These are phyloP conservation scores for Apodemus agrarius DNA, from an alignment of 2,797 vertebrate genomes.

Conservation along the genomic window DNA sequence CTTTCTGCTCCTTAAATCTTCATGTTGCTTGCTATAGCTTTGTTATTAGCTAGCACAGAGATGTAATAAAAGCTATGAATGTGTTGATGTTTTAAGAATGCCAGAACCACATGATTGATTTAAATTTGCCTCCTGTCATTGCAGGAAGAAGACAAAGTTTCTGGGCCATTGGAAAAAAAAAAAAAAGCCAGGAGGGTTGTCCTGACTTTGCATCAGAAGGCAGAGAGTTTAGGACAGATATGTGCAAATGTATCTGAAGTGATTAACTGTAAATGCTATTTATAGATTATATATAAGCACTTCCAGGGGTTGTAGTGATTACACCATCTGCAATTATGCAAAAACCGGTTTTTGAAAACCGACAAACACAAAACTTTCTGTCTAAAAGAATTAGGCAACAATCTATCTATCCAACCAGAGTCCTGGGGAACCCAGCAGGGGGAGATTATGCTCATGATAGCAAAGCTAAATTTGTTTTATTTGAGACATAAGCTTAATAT, in stretches of 20 bases:
- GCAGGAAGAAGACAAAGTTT: neutral
- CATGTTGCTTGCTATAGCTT: neutral
- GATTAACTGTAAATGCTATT: neutral
- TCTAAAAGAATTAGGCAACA: slow-evolving; percentile 14
- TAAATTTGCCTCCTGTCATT: neutral
- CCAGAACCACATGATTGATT: neutral
- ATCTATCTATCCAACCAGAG: neutral
- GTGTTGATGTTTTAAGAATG: neutral
- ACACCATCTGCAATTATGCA: neutral
- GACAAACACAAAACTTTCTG: neutral
- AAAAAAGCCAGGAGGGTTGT: neutral
- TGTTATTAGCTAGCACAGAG: neutral
- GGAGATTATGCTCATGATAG: neutral
- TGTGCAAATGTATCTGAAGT: neutral
- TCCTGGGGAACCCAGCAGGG: neutral
- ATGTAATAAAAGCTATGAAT: neutral
- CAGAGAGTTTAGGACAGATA: neutral
- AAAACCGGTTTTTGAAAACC: neutral
- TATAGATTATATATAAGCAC: neutral
- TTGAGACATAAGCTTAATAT: neutral
- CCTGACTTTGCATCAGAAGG: neutral
- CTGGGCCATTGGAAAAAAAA: neutral
- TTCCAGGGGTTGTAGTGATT: neutral
- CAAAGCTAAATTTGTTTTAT: neutral
- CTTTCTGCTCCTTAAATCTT: neutral